phyloP scores from a whole-genome alignment of 2,113 vertebrate species.

The Australoheros scitulus region DNA sequence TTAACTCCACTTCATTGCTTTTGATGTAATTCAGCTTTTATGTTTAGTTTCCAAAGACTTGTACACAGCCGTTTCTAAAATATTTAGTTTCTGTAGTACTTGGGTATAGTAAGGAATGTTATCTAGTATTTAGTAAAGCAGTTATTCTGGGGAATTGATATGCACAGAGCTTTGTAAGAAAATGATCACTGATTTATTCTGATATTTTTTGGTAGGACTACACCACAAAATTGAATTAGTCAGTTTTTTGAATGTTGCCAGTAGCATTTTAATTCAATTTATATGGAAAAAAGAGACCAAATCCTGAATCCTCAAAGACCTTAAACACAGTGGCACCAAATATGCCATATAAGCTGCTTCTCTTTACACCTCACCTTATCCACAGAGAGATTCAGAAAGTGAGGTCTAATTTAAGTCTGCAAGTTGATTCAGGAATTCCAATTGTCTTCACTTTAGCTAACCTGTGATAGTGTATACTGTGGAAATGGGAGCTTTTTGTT shows the following conservation, averaged over 20 bases:
- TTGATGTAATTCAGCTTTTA: not conserved
- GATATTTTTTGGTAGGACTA: not conserved
- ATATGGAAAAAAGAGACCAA: not conserved
- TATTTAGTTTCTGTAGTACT: not conserved
- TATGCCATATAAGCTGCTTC: constrained; percentile 2
- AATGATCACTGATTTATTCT: not conserved
- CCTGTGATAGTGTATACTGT: constrained; percentile 17
- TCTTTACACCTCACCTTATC: constrained; percentile 22
- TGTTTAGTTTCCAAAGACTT: not conserved
- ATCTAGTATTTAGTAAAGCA: constrained; percentile 1
- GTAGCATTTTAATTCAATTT: not conserved
- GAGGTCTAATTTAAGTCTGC: constrained; percentile 61
- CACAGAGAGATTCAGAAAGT: constrained; percentile 31
- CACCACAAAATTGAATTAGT: not conserved
- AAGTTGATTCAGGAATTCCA: constrained; percentile 55
- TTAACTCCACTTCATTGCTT: not conserved
- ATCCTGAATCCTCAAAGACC: not conserved
- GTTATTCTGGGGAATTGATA: not conserved
- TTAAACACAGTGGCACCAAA: not conserved
- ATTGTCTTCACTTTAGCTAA: constrained; percentile 34
- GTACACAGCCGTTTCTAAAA: not conserved
- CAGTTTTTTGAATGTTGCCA: not conserved
- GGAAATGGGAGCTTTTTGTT: not conserved
- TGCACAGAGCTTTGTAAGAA: not conserved
- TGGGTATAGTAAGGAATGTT: not conserved